A percentile compares a stretch with the other conserved stretches of the same genome.
Conservation (phyloP, 2,888 invertebrate genomes). For the Mesochorus sp. region DNA sequence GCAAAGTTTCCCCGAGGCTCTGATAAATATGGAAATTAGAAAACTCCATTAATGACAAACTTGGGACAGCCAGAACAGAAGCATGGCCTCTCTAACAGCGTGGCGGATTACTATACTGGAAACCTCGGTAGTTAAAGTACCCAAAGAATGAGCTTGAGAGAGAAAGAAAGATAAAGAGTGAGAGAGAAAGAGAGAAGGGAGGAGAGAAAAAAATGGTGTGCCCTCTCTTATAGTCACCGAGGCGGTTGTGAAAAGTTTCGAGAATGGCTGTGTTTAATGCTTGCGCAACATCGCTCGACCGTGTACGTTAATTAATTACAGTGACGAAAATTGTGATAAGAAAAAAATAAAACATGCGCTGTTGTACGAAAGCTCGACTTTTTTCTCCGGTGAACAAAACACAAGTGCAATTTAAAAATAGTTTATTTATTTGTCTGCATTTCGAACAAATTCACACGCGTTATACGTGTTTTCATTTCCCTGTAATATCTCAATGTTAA, state of each 20-base stretch:
- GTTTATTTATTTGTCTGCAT: too few species aligned
- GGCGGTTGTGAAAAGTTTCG: constrained; percentile 41
- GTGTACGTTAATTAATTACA: constrained; percentile 38
- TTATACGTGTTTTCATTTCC: neutral
- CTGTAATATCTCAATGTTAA: neutral
- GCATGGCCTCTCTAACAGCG: neutral
- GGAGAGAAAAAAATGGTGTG: constrained; percentile 1
- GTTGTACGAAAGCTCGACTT: too few species aligned
- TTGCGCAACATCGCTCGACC: constrained; percentile 6
- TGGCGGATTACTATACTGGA: constrained; percentile 28
- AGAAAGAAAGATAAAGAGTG: constrained; percentile 12
- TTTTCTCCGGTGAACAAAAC: too few species aligned
- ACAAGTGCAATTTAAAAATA: too few species aligned
- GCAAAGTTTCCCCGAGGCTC: constrained; percentile 56
- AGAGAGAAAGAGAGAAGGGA: constrained; percentile 8
- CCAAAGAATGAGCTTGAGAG: neutral
- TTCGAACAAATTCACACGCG: too few species aligned
- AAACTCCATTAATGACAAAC: constrained; percentile 67
- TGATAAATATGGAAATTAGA: constrained; percentile 75
- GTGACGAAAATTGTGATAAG: constrained; percentile 5
- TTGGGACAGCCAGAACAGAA: constrained; percentile 54
- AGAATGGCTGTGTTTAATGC: constrained; percentile 36
- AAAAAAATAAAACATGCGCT: too few species aligned
- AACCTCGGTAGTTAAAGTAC: constrained; percentile 51
- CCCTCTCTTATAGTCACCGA: constrained; percentile 10